Conservation (phyloP, 2,113 vertebrate species). For the Trachemys scripta region DNA sequence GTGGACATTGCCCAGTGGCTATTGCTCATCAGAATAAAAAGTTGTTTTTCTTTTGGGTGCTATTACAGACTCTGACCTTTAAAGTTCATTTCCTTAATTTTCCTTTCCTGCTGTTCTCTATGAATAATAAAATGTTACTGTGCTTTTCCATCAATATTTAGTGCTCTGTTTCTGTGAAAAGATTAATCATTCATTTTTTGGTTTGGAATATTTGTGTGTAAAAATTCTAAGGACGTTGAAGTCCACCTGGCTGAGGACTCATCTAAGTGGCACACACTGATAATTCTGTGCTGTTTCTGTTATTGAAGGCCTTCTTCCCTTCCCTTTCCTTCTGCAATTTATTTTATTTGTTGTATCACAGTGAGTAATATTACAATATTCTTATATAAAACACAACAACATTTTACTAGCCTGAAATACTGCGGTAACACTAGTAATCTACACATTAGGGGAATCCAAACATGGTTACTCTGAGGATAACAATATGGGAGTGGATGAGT, state of each 20-base stretch:
- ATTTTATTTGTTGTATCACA: not conserved
- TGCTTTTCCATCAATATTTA: not conserved
- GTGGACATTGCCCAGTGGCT: not conserved
- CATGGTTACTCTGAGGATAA: not conserved
- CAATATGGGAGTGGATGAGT: not conserved
- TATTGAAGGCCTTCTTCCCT: not conserved
- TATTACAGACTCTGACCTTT: not conserved
- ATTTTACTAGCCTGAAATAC: not conserved
- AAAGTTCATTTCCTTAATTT: constrained; percentile 15
- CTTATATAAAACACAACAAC: not conserved
- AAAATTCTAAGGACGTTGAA: not conserved
- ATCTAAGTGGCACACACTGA: not conserved
- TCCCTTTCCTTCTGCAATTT: not conserved
- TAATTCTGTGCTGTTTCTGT: not conserved
- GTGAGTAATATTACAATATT: not conserved
- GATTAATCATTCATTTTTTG: not conserved
- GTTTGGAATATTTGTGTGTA: not conserved
- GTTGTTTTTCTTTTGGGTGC: not conserved
- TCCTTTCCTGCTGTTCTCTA: not conserved
- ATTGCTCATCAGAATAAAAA: constrained; percentile 6
- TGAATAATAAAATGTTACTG: not conserved
- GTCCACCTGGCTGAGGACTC: not conserved
- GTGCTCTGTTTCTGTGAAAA: not conserved
- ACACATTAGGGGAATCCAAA: not conserved
- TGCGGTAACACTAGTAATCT: not conserved